Conservation (phyloP, 2,113 vertebrate genomes). For the Crotalus helleri region DNA sequence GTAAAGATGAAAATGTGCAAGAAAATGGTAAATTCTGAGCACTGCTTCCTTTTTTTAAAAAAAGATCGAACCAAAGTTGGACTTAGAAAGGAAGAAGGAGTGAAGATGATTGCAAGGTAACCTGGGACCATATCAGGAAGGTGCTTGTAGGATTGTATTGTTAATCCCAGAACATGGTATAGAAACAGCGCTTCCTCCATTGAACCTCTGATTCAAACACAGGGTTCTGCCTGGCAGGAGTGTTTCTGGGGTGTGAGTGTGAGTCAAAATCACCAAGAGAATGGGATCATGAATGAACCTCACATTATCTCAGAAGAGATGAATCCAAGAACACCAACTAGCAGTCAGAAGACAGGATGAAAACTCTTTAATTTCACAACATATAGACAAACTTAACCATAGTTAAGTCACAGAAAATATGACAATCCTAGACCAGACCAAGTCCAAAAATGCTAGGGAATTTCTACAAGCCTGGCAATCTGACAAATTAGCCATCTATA, state of each 20-base stretch:
- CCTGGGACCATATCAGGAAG: not conserved
- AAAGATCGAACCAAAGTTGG: not conserved
- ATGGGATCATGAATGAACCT: not conserved
- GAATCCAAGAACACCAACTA: too few relatives aligned
- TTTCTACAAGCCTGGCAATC: too few relatives aligned
- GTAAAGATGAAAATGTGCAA: not conserved
- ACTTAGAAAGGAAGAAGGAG: not conserved
- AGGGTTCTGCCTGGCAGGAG: not conserved
- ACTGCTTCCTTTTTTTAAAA: not conserved
- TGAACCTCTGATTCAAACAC: not conserved
- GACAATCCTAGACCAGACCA: too few relatives aligned
- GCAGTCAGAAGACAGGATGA: too few relatives aligned
- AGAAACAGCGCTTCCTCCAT: not conserved
- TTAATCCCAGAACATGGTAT: not conserved
- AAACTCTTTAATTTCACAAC: too few relatives aligned
- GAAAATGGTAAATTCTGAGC: not conserved
- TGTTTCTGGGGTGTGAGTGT: not conserved
- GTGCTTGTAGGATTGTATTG: not conserved
- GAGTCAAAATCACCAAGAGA: not conserved
- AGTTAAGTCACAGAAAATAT: too few relatives aligned
- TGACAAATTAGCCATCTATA: too few relatives aligned
- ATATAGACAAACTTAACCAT: too few relatives aligned
- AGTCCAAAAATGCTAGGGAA: too few relatives aligned
- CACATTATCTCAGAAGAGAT: not conserved
- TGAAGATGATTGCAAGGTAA: not conserved